Base-by-base conservation (phyloP, 1,140 invertebrate species). In the Choristoneura fumiferana region DNA sequence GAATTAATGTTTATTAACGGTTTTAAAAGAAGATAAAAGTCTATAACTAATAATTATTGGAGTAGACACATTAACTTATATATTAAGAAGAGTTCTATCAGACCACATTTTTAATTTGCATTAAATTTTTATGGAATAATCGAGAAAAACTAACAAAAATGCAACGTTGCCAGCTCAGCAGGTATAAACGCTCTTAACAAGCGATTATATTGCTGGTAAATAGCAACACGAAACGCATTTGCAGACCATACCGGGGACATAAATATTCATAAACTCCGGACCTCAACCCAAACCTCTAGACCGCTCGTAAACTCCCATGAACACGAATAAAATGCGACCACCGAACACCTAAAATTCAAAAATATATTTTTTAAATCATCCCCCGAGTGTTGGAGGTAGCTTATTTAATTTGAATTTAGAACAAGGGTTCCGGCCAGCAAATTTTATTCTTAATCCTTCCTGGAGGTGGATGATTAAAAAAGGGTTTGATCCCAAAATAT, bases 191-290 rank as follows among this genome's bases (percentile, higher is more conserved):
- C n/a, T n/a, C n/a, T 49, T 49, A 49, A 29, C 43, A 49, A 18
- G 6, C 43, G 43, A 49, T 49, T 49, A 49, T 49, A 49, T n/a
- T 49, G 22, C 22, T 49, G 29, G 43, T 33, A 33, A 12, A 29
- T 6, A n/a, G 22, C 22, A 2, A 6, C 22, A 29, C 22, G 22
- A 2, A 29, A 49, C 43, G n/a, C 22, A 49, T 49, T 49, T 49
- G 43, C 43, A 49, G 43, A 49, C 43, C 43, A 49, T 49, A 49
- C 43, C 43, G 22, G 43, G 17, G 6, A 17, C 22, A 49, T 49
- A 49, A 49, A 49, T 49, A 49, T 49, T 49, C 43, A 49, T 49
- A 49, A 37, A 49, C 2, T 29, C 22, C 22, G 22, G 22, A 29
- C 22, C 22, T 29, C 22, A 29, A 9, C n/a, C 37, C 37, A 12